Percentiles rank a stretch among this genome's conserved stretches.
phyloP scores from a whole-genome alignment of 2,113 vertebrate species.

The Gambusia affinis region DNA sequence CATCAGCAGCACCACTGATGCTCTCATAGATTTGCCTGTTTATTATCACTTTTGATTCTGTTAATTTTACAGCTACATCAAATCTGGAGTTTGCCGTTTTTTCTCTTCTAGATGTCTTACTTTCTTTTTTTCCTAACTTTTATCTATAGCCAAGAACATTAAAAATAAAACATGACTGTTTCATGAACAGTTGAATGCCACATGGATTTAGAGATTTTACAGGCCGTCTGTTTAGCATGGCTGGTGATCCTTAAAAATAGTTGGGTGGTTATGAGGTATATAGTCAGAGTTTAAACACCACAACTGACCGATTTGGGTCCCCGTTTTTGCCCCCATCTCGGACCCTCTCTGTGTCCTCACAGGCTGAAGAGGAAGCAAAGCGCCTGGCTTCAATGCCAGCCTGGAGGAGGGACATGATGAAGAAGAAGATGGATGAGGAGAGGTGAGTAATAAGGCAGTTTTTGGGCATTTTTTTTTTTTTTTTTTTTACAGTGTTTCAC shows the following conservation, averaged over 20 bases:
- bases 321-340: constrained; percentile 22
- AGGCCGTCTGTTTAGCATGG: neutral
- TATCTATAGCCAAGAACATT: neutral
- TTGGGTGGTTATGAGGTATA: neutral
- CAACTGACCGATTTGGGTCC: constrained; percentile 36
- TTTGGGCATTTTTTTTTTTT: neutral
- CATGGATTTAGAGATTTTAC: neutral
- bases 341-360: constrained; percentile 34
- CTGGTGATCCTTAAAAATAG: neutral
- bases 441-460: constrained; percentile 80
- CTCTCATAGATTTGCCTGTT: neutral
- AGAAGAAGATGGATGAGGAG: constrained; percentile 96
- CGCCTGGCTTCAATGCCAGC: constrained; percentile 92
- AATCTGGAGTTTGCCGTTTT: neutral
- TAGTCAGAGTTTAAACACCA: neutral
- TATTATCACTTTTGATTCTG: neutral
- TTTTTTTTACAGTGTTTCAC: neutral
- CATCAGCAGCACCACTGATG: neutral
- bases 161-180: neutral
- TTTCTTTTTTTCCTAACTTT: neutral
- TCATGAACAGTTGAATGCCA: neutral
- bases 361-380: constrained; percentile 89
- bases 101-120: neutral
- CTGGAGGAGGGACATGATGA: constrained; percentile 95
- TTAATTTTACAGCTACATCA: neutral